Conservation (phyloP, 2,113 vertebrate species). For the Tor tambroides region DNA sequence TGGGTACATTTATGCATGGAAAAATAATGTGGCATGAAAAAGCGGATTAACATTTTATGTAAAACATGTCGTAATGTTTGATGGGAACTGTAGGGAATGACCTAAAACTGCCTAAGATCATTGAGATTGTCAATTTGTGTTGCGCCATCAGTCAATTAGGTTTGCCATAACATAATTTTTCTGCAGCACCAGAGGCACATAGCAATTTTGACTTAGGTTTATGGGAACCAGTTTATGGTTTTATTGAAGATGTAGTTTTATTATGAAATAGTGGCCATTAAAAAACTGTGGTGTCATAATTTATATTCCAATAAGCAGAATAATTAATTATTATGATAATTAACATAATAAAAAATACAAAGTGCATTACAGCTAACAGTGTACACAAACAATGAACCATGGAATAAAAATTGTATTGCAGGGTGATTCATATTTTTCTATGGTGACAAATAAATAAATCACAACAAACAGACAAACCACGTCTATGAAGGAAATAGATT, state of each 20-base stretch:
- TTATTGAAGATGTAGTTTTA: not conserved
- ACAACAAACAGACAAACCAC: constrained; percentile 2
- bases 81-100: not conserved
- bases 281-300: not conserved
- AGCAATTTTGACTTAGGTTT: not conserved
- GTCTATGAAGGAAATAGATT: not conserved
- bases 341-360: not conserved
- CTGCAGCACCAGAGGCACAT: not conserved
- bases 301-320: not conserved
- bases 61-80: not conserved
- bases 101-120: not conserved
- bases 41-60: not conserved
- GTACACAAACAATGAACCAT: not conserved
- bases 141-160: not conserved
- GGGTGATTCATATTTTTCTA: not conserved
- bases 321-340: not conserved
- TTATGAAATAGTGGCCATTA: not conserved
- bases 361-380: not conserved
- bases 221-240: not conserved
- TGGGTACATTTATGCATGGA: not conserved
- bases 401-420: not conserved
- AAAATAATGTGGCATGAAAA: not conserved
- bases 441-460: not conserved
- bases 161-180: not conserved
- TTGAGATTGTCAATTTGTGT: not conserved